Evolutionary conservation across 92 coral and sea anemone genomes (phyloP).

Genomic region (Isaurus tuberculatus): DNA sequence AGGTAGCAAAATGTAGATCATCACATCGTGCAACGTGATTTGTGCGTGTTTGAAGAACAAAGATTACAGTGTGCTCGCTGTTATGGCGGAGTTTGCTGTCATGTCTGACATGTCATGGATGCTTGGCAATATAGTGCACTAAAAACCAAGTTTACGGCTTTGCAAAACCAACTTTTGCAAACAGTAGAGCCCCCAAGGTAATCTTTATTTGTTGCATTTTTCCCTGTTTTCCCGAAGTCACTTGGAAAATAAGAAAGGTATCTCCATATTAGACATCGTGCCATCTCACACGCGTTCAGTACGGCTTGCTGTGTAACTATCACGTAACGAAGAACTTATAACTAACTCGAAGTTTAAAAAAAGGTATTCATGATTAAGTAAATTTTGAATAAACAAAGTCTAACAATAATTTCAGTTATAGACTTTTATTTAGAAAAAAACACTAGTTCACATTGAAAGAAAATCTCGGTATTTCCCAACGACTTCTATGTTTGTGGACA

Average conservation of each 20-base stretch:
- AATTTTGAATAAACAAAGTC: too few species aligned
- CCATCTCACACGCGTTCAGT: background rate
- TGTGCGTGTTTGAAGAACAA: constrained; percentile 50
- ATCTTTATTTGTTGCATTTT: background rate
- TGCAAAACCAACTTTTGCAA: constrained; percentile 50
- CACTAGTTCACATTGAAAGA: background rate
- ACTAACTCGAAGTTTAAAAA: background rate
- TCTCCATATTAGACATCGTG: background rate
- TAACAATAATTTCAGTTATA: too few species aligned
- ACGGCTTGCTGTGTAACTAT: background rate
- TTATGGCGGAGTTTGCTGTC: constrained; percentile 31
- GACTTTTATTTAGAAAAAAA: too few species aligned
- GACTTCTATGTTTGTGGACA: too few species aligned
- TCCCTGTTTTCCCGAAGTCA: background rate
- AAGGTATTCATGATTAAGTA: too few species aligned
- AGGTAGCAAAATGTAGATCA: background rate
- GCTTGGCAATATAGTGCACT: constrained; percentile 63
- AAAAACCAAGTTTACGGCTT: constrained; percentile 43
- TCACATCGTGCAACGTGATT: constrained; percentile 37
- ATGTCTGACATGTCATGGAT: constrained; percentile 26
- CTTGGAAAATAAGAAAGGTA: background rate
- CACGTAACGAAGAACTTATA: constrained; percentile 14
- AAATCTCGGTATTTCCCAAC: too few species aligned
- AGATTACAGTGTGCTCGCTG: constrained; percentile 38
- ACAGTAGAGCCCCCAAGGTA: constrained; percentile 52